These are phyloP conservation scores for Acanthornis magna DNA, from an alignment of 2,797 vertebrate species.

Conservation along the genomic window DNA sequence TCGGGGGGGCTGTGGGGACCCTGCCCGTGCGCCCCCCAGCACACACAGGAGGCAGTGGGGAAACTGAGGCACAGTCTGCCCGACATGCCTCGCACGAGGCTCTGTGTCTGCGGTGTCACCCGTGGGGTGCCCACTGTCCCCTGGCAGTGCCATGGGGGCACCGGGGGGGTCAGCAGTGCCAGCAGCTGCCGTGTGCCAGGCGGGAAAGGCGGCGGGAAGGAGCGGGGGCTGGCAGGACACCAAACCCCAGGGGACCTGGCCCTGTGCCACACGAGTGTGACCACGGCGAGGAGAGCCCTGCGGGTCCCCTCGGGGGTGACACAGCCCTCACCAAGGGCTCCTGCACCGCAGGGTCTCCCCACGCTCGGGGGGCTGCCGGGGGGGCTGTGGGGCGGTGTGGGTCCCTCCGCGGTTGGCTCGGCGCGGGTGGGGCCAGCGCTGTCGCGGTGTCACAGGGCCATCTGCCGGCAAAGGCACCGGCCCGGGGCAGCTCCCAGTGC, in stretches of 20 bases:
- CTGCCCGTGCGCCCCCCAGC: rapidly evolving
- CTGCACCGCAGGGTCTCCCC: background rate
- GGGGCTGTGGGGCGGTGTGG: rapidly evolving
- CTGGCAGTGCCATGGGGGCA: rapidly evolving
- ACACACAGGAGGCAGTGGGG: background rate
- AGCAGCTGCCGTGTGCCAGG: background rate
- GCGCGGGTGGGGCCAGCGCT: background rate
- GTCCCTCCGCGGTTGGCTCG: background rate
- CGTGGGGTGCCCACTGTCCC: rapidly evolving
- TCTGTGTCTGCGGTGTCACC: background rate
- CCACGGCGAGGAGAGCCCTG: rapidly evolving
- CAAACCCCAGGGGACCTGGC: background rate
- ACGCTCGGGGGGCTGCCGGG: background rate
- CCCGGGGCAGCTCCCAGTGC: background rate
- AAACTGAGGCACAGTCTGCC: background rate
- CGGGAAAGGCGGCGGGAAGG: background rate
- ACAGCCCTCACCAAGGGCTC: rapidly evolving
- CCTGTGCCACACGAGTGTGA: background rate
- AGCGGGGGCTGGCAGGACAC: no score
- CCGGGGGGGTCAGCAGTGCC: background rate
- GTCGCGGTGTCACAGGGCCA: constrained; percentile 35
- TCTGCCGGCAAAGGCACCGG: background rate
- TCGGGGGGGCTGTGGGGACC: background rate
- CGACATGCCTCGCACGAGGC: rapidly evolving
- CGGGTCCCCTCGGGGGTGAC: background rate